A percentile compares a stretch with the other conserved stretches of the same genome.
phyloP scores from a whole-genome alignment of 2,888 invertebrate species.

The Amorpha juglandis region DNA sequence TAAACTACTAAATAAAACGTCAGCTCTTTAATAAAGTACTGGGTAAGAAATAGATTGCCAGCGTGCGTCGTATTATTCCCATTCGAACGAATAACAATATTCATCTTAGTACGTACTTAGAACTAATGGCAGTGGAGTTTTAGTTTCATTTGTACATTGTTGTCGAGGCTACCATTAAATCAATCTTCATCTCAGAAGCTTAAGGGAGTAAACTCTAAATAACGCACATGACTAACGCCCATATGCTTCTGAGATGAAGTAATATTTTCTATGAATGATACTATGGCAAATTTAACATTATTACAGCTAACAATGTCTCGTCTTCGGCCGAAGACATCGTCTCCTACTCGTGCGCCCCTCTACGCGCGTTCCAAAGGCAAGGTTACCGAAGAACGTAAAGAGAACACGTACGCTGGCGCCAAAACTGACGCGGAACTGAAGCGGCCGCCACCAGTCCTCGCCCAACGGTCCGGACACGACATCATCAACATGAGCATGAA shows the following conservation, averaged over 20 bases:
- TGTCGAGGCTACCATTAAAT: slow-evolving; percentile 2
- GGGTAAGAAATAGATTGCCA: slow-evolving; percentile 67
- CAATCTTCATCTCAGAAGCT: too few relatives aligned
- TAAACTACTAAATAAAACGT: slow-evolving; percentile 69
- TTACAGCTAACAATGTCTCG: slow-evolving; percentile 76
- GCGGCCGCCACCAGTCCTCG: slow-evolving; percentile 52
- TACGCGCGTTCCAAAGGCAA: slow-evolving; percentile 72
- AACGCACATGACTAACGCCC: too few relatives aligned
- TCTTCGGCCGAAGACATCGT: slow-evolving; percentile 68
- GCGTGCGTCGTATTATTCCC: slow-evolving; percentile 64
- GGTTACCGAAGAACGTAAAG: slow-evolving; percentile 74
- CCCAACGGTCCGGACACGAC: slow-evolving; percentile 66
- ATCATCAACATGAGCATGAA: slow-evolving; percentile 60
- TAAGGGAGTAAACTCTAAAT: too few relatives aligned
- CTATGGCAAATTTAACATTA: slow-evolving; percentile 23
- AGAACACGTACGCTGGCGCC: slow-evolving; percentile 74
- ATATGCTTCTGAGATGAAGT: background rate
- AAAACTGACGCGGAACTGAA: slow-evolving; percentile 63
- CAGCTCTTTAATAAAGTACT: slow-evolving; percentile 58
- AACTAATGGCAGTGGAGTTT: slow-evolving; percentile 40
- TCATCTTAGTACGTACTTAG: slow-evolving; percentile 49
- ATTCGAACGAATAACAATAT: slow-evolving; percentile 55
- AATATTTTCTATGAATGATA: background rate
- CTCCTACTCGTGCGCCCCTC: slow-evolving; percentile 65
- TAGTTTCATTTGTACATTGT: slow-evolving; percentile 33